Evolutionary conservation across 2,888 invertebrate species (phyloP).

Genomic region (Tolmerus cingulatus): DNA sequence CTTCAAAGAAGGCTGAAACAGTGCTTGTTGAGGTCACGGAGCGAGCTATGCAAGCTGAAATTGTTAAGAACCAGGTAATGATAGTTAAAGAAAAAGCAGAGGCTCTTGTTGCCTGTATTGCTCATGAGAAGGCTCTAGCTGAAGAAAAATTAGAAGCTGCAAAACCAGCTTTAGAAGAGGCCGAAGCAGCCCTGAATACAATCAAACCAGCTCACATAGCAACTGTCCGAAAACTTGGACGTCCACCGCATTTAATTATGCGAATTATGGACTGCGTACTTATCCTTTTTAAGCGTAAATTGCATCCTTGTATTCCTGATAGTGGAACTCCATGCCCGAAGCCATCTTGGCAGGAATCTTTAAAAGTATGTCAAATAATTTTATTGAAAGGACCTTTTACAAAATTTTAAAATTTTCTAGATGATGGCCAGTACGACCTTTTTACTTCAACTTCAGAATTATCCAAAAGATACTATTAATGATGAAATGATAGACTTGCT

Average conservation of each 20-base stretch:
- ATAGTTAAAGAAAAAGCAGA: slow-evolving; percentile 96
- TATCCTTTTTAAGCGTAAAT: slow-evolving; percentile 87
- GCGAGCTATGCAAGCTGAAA: slow-evolving; percentile 93
- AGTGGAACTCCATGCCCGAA: slow-evolving; percentile 82
- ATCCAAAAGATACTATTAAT: slow-evolving; percentile 95
- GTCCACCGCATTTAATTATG: slow-evolving; percentile 97
- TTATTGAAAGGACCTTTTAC: neutral
- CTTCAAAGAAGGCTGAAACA: slow-evolving; percentile 90
- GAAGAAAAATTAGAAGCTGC: slow-evolving; percentile 95
- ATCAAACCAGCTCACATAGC: slow-evolving; percentile 97
- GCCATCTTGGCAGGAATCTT: slow-evolving; percentile 95
- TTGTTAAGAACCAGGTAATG: slow-evolving; percentile 94
- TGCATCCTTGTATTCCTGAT: slow-evolving; percentile 84
- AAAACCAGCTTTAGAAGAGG: slow-evolving; percentile 93
- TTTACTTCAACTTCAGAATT: slow-evolving; percentile 88
- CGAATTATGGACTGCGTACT: slow-evolving; percentile 97
- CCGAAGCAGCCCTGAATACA: slow-evolving; percentile 92
- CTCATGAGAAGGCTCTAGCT: slow-evolving; percentile 88
- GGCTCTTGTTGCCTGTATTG: slow-evolving; percentile 83
- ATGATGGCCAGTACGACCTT: slow-evolving; percentile 97
- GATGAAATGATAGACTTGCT: slow-evolving; percentile 96
- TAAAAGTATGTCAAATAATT: slow-evolving; percentile 72
- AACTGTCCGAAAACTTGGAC: slow-evolving; percentile 90
- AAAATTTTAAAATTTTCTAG: slow-evolving; percentile 59
- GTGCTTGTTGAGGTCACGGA: slow-evolving; percentile 91